Percentiles rank a stretch among this genome's conserved stretches.
phyloP scores from a whole-genome alignment of 2,888 invertebrate species.

The Strigamia maritima region DNA sequence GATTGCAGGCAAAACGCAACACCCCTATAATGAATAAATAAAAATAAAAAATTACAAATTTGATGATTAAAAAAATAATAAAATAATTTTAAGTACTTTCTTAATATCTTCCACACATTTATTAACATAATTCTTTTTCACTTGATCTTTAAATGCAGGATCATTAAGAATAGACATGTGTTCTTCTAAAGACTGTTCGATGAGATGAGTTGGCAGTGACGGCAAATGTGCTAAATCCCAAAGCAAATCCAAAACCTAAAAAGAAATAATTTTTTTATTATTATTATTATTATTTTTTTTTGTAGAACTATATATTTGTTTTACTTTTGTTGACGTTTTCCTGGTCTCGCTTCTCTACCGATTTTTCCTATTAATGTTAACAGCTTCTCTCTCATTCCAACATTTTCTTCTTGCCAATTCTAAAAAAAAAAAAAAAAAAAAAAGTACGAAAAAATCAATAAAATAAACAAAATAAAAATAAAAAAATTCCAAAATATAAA shows the following conservation, averaged over 20 bases:
- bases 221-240: conserved; percentile 56
- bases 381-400: conserved; percentile 54
- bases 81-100: conserved; percentile 49
- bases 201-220: conserved; percentile 52
- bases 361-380: conserved; percentile 55
- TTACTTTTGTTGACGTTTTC: conserved; percentile 52
- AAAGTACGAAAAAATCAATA: neutral
- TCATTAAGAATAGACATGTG: conserved; percentile 55
- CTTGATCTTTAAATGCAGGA: conserved; percentile 53
- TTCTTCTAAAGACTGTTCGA: conserved; percentile 54
- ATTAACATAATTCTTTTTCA: conserved; percentile 53
- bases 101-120: conserved; percentile 56
- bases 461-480: neutral
- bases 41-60: neutral
- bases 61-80: neutral
- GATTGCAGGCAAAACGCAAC: conserved; percentile 53
- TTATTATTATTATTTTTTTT: neutral
- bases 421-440: conserved; percentile 43
- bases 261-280: neutral
- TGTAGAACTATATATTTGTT: conserved; percentile 34
- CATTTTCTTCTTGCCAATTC: conserved; percentile 54
- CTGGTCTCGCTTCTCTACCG: conserved; percentile 54
- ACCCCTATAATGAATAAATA: conserved; percentile 48
- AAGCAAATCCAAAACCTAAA: conserved; percentile 53
- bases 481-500: neutral